Base-by-base conservation (phyloP, 2,888 invertebrate species). In the Drosophila multiciliata region DNA sequence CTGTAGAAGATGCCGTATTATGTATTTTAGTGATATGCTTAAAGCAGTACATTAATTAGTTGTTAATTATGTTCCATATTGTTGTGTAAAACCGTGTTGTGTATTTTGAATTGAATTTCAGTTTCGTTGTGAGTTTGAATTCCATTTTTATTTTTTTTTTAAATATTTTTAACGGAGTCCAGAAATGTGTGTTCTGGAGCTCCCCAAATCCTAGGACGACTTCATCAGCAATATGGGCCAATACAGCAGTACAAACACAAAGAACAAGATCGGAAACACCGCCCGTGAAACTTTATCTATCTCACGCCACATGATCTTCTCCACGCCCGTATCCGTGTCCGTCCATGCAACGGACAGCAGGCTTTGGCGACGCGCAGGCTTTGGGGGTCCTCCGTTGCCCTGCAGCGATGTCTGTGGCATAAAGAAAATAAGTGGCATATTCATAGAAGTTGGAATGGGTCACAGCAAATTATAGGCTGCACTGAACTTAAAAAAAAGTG, bases 181-280 rank as follows among this genome's bases (percentile, higher is more conserved):
- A 92, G 92, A 91, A 72, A 88, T 80, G 57, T 91, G 89, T n/a
- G 55, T 54, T 88, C 92, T 92, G 92, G 92, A 92, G 77, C 92
- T 92, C 92, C 92, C 89, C 75, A 92, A 90, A 85, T 92, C 91
- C 92, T 93, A 93, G 91, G 93, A 92, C 52, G 95, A 96, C 90
- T 96, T 96, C 80, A 96, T 93, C 54, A 96, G 93, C 55, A 97
- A 93, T 70, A 96, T 95, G 0, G 96, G 96, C 97, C 97, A 97
- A 92, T 96, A 97, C 90, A 96, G 94, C 0, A 96, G 94, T 61
- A 96, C 95, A 91, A 97, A 97, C 23, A 96, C 94, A 23, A 96
- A 94, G 93, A 97, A 97, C n/a, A 97, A 91, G 20, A 95, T 95
- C 9, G 97, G 97, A 92, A 97, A 97, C 7, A 96, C 95, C 57